Conservation (phyloP, 23 tunicate species). For the Ciona savignyi region DNA sequence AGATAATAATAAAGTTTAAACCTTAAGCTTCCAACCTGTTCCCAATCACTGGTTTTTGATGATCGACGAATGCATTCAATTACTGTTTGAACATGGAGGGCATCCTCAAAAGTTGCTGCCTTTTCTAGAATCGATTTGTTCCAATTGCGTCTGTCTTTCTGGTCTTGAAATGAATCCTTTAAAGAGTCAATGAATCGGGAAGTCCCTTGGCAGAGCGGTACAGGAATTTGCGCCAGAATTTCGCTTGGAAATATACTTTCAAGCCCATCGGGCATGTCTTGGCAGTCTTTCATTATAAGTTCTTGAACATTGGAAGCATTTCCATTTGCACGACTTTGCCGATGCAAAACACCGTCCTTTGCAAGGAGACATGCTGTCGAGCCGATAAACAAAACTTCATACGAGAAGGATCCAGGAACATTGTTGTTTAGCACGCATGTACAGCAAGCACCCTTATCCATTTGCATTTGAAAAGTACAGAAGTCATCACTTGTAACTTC, state of each 20-base stretch:
- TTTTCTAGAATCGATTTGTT: constrained; percentile 19
- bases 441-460: constrained; percentile 66
- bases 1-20: too few relatives aligned
- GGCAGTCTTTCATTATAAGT: constrained; percentile 28
- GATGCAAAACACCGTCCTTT: constrained; percentile 60
- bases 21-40: constrained; percentile 31
- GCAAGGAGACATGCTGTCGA: constrained; percentile 49
- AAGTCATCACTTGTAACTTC: constrained; percentile 89
- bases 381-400: constrained; percentile 53
- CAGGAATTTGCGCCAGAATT: constrained; percentile 34
- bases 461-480: constrained; percentile 84
- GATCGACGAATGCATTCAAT: constrained; percentile 47
- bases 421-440: too few relatives aligned
- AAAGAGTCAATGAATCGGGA: constrained; percentile 36
- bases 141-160: constrained; percentile 54
- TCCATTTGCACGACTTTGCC: constrained; percentile 4
- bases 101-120: constrained; percentile 86
- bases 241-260: constrained; percentile 30
- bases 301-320: constrained; percentile 7
- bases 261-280: constrained; percentile 35
- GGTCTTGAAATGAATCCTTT: constrained; percentile 28
- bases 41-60: constrained; percentile 66
- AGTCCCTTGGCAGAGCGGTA: constrained; percentile 60
- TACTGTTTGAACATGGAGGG: constrained; percentile 72
- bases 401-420: too few relatives aligned